These are phyloP conservation scores for Luperina testacea DNA, from an alignment of 2,888 invertebrate genomes.

Conservation along the genomic window DNA sequence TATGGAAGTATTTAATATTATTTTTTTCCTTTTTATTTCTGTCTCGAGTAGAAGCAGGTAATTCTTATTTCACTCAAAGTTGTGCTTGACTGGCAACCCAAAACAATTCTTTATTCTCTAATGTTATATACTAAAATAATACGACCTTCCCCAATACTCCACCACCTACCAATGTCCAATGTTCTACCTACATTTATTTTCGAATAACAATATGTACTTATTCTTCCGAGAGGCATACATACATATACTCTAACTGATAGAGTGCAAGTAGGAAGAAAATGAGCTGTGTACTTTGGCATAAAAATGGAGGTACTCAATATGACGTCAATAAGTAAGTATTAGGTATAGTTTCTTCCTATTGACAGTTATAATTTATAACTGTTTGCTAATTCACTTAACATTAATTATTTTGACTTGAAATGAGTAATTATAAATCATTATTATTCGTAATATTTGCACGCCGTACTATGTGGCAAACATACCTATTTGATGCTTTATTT, in stretches of 20 bases:
- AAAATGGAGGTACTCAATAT: background rate
- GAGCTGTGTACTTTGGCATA: background rate
- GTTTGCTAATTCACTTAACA: too few species aligned
- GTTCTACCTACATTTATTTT: constrained; percentile 13
- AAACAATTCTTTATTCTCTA: constrained; percentile 20
- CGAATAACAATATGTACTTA: constrained; percentile 8
- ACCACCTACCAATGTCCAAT: too few species aligned
- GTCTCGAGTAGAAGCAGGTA: background rate
- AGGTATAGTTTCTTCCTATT: background rate
- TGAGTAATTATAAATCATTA: too few species aligned
- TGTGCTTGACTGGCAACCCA: constrained; percentile 2
- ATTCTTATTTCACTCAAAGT: constrained; percentile 10
- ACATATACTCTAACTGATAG: background rate
- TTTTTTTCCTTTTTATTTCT: background rate
- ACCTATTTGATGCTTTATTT: background rate
- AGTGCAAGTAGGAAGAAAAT: background rate
- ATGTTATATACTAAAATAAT: constrained; percentile 42
- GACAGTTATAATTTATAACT: too few species aligned
- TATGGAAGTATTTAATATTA: background rate
- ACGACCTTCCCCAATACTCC: constrained; percentile 32
- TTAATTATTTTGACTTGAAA: too few species aligned
- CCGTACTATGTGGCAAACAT: too few species aligned
- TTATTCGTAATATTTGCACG: too few species aligned
- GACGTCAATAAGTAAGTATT: background rate
- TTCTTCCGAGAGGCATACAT: background rate